A percentile compares a stretch with the other conserved stretches of the same genome.
Evolutionary conservation across 1,140 invertebrate species (phyloP).

Genomic region (Apolygus lucorum): DNA sequence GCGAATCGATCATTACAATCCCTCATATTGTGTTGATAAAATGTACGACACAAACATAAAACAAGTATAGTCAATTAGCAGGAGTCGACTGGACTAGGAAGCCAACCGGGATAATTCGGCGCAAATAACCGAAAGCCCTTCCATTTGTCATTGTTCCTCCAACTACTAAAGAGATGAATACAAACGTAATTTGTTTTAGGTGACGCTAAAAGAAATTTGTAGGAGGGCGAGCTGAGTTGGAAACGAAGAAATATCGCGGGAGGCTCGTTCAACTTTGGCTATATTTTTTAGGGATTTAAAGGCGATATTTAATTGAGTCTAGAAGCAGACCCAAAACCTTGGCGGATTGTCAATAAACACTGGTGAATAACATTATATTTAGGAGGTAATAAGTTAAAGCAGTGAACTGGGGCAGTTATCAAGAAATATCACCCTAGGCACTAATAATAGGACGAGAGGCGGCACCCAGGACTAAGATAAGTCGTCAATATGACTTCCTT

Average conservation of each 20-base stretch:
- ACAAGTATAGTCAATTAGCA: not conserved
- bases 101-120: not conserved
- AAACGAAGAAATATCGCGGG: constrained; percentile 2
- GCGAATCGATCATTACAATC: too few species aligned
- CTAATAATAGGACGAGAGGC: not conserved
- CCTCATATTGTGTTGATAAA: too few species aligned
- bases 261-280: constrained; percentile 10
- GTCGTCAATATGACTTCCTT: not conserved
- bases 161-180: constrained; percentile 2
- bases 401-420: not conserved
- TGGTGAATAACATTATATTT: not conserved
- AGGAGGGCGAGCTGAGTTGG: not conserved
- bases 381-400: not conserved
- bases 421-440: too few species aligned
- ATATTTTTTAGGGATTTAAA: constrained; percentile 5
- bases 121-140: not conserved
- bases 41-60: too few species aligned
- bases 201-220: constrained; percentile 17
- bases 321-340: not conserved
- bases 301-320: constrained; percentile 19
- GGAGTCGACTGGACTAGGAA: not conserved
- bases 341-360: constrained; percentile 10
- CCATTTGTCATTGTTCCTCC: not conserved
- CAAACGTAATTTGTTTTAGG: constrained; percentile 13
- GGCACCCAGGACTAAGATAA: not conserved